These are phyloP conservation scores for Seriola aureovittata DNA, from an alignment of 2,113 vertebrate species.

Conservation along the genomic window DNA sequence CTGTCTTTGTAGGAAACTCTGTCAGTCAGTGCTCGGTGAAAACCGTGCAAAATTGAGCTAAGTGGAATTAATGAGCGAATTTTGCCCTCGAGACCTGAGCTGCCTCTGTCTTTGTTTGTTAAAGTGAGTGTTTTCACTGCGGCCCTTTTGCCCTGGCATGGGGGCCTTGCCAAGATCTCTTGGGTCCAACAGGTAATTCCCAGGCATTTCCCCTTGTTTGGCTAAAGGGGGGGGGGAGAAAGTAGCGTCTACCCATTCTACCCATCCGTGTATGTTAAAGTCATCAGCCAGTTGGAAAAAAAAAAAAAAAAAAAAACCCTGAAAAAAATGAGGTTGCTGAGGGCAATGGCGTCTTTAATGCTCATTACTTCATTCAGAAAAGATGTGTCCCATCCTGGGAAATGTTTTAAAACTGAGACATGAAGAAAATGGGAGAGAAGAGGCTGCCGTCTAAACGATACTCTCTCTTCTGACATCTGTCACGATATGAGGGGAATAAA, in stretches of 20 bases:
- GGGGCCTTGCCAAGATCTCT: conserved; percentile 60
- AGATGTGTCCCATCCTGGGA: conserved; percentile 68
- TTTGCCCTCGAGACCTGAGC: conserved; percentile 68
- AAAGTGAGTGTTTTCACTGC: conserved; percentile 69
- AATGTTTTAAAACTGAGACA: conserved; percentile 56
- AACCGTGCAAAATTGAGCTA: conserved; percentile 72
- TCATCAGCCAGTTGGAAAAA: conserved; percentile 61
- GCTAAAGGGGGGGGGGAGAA: conserved; percentile 31
- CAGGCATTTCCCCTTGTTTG: conserved; percentile 79
- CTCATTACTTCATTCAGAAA: conserved; percentile 75
- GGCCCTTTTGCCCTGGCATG: conserved; percentile 42
- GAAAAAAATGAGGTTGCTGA: conserved; percentile 38
- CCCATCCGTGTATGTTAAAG: conserved; percentile 75
- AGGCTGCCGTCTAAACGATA: conserved; percentile 32
- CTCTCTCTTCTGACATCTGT: conserved; percentile 50
- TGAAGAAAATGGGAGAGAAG: conserved; percentile 27
- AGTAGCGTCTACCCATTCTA: conserved; percentile 44
- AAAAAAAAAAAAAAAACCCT: neutral
- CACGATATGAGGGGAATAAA: conserved; percentile 46
- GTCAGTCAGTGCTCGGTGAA: conserved; percentile 71
- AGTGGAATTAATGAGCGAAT: conserved; percentile 81
- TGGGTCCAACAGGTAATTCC: conserved; percentile 79
- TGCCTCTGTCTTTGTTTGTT: conserved; percentile 71
- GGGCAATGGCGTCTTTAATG: conserved; percentile 48
- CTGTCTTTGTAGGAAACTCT: conserved; percentile 60